These are phyloP conservation scores for Lasaia peninsularis DNA, from an alignment of 1,140 invertebrate species.

Conservation along the genomic window DNA sequence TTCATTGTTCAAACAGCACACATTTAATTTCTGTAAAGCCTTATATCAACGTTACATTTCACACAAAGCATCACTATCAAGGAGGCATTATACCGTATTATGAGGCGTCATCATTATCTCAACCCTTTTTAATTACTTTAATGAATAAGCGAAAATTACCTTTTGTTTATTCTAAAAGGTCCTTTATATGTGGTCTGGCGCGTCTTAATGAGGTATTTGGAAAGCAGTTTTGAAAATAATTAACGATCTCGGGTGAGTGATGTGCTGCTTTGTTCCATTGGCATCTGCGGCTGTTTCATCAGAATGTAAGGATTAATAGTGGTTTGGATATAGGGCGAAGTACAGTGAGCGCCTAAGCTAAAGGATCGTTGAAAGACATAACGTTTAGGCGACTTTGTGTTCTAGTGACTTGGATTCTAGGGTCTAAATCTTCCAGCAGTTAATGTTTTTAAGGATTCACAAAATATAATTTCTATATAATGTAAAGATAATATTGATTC, in stretches of 20 bases:
- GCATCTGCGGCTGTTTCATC: not conserved
- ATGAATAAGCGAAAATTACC: conserved; percentile 61
- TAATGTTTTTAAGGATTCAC: too few species aligned
- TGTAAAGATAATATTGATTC: too few species aligned
- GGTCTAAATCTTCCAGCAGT: too few species aligned
- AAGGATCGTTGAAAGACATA: too few species aligned
- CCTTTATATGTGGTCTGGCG: conserved; percentile 41
- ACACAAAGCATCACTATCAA: conserved; percentile 7
- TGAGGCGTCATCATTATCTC: conserved; percentile 37
- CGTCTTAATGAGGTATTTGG: conserved; percentile 42
- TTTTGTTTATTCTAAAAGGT: conserved; percentile 48
- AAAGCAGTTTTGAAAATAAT: conserved; percentile 39
- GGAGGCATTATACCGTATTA: conserved; percentile 6
- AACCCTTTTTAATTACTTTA: conserved; percentile 53
- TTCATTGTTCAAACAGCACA: not conserved
- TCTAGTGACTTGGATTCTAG: too few species aligned
- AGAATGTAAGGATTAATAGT: not conserved
- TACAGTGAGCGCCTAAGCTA: not conserved
- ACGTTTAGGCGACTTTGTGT: too few species aligned
- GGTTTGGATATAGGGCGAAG: not conserved
- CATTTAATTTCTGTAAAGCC: not conserved
- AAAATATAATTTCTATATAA: too few species aligned
- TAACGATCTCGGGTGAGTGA: conserved; percentile 30
- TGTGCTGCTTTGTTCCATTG: conserved; percentile 8
- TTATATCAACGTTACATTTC: conserved; percentile 3